A percentile compares a stretch with the other conserved stretches of the same genome.
Evolutionary conservation across 1,140 invertebrate genomes (phyloP).

Genomic region (Drosophila leontia): DNA sequence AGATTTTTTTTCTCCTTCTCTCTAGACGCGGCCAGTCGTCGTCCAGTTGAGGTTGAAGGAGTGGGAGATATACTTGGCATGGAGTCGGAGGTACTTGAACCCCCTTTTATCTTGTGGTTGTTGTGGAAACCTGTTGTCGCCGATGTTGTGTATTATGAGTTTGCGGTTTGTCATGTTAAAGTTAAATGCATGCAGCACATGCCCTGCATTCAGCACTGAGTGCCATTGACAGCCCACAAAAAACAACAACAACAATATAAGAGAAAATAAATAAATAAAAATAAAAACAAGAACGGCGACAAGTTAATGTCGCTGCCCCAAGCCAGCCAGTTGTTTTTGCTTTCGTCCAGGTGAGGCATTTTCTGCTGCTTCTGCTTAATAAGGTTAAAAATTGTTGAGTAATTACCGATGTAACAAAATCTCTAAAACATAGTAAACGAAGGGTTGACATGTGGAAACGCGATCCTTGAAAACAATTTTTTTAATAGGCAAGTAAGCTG

Average conservation of each 20-base stretch:
- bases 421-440: conserved; percentile 50
- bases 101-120: conserved; percentile 57
- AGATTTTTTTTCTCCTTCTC: conserved; percentile 22
- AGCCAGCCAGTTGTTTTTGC: conserved; percentile 45
- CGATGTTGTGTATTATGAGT: conserved; percentile 80
- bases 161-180: conserved; percentile 83
- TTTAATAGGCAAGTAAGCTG: conserved; percentile 14
- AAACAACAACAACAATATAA: conserved; percentile 26
- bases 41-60: conserved; percentile 47
- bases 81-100: conserved; percentile 52
- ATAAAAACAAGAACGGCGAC: conserved; percentile 27
- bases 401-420: conserved; percentile 60
- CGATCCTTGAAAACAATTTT: conserved; percentile 25
- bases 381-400: conserved; percentile 72
- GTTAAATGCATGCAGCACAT: conserved; percentile 83
- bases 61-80: conserved; percentile 29
- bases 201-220: conserved; percentile 78
- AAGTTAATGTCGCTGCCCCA: conserved; percentile 48
- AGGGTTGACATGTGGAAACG: conserved; percentile 40
- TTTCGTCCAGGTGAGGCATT: conserved; percentile 48
- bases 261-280: conserved; percentile 23
- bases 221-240: conserved; percentile 73
- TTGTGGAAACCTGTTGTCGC: conserved; percentile 79
- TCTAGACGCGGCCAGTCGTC: conserved; percentile 8
- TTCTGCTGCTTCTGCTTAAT: conserved; percentile 66